phyloP scores from a whole-genome alignment of 2,113 vertebrate genomes.

The Pluvialis apricaria region DNA sequence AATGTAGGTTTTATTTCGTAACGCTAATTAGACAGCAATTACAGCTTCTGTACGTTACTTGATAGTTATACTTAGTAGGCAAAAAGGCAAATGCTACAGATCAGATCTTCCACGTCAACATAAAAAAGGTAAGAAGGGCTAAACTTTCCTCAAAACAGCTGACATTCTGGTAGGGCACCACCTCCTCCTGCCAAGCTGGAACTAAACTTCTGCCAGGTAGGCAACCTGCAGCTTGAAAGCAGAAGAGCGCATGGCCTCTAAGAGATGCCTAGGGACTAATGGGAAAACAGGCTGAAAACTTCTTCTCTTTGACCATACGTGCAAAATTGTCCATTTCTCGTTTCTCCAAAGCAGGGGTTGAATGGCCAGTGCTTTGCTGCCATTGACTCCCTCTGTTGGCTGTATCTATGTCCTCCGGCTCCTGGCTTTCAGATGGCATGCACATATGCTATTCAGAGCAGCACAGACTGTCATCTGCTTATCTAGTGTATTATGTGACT shows the following conservation, averaged over 20 bases:
- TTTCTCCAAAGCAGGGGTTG: not conserved
- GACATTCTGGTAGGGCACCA: not conserved
- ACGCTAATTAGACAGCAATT: not conserved
- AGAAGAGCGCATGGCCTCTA: not conserved
- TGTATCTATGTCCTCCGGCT: not conserved
- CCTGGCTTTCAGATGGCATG: constrained; percentile 48
- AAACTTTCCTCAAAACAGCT: not conserved
- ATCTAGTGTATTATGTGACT: constrained; percentile 59
- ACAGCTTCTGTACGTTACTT: not conserved
- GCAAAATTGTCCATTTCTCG: not conserved
- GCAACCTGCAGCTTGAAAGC: not conserved
- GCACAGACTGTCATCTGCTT: constrained; percentile 63
- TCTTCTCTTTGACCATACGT: not conserved
- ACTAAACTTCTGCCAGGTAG: not conserved
- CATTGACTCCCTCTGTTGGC: constrained; percentile 51
- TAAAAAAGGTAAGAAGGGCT: not conserved
- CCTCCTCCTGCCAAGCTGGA: not conserved
- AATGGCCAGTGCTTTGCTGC: not conserved
- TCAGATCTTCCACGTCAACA: not conserved
- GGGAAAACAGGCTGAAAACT: not conserved
- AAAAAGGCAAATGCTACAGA: not conserved
- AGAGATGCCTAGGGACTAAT: not conserved
- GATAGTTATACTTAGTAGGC: not conserved
- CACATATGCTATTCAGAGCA: constrained; percentile 63
- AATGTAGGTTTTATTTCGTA: not conserved